A percentile compares a stretch with the other conserved stretches of the same genome.
Conservation (phyloP, 2,113 vertebrate genomes). For the Cricetomys ansorgei region DNA sequence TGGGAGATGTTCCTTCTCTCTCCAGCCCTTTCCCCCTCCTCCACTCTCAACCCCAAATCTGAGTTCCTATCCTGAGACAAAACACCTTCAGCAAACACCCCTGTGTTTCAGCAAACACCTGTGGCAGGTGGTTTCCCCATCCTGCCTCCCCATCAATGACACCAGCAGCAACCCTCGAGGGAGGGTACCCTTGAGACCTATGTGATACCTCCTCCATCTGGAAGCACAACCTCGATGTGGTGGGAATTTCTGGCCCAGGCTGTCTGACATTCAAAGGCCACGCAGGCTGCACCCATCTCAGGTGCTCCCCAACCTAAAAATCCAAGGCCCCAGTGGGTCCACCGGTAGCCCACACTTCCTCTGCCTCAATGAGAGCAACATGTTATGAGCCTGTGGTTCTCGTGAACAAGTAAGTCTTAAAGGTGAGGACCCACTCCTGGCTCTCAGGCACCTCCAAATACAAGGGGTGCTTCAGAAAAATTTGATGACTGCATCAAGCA, state of each 20-base stretch:
- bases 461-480: not conserved
- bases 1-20: not conserved
- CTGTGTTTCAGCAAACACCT: not conserved
- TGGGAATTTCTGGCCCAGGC: not conserved
- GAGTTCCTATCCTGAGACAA: not conserved
- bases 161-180: not conserved
- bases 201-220: not conserved
- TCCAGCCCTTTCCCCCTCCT: not conserved
- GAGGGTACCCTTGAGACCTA: not conserved
- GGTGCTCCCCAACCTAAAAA: not conserved
- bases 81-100: not conserved
- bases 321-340: not conserved
- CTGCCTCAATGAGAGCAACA: not conserved
- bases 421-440: not conserved
- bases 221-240: not conserved
- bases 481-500: not conserved
- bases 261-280: not conserved
- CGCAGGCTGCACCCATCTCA: accelerated
- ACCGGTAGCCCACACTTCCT: not conserved
- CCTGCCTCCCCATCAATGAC: not conserved
- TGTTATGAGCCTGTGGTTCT: not conserved
- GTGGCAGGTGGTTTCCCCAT: not conserved
- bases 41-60: not conserved
- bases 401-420: not conserved
- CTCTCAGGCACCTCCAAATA: not conserved